Evolutionary conservation across 2,888 invertebrate species (phyloP).

Genomic region (Terebella lapidaria): DNA sequence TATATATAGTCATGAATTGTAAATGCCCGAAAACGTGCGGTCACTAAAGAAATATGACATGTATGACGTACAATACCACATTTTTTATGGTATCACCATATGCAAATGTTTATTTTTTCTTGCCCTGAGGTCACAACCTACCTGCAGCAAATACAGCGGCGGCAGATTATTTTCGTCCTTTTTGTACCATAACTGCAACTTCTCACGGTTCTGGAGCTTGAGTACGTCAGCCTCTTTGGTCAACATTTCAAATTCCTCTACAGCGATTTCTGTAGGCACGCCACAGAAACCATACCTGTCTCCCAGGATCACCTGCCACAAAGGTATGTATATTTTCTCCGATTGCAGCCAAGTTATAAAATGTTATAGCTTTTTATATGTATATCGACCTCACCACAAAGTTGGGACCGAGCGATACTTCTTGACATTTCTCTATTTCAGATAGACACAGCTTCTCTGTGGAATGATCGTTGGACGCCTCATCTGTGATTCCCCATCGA

Average conservation of each 20-base stretch:
- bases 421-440: conserved; percentile 45
- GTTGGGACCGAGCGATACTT: conserved; percentile 43
- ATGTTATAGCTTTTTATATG: not conserved
- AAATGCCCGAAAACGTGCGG: too few species aligned
- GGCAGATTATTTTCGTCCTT: conserved; percentile 25
- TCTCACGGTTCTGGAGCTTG: conserved; percentile 4
- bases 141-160: conserved; percentile 25
- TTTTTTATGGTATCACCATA: too few species aligned
- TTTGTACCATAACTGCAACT: conserved; percentile 24
- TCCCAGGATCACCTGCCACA: conserved; percentile 27
- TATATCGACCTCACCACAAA: conserved; percentile 37
- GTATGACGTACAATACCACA: too few species aligned
- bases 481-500: conserved; percentile 51
- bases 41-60: too few species aligned
- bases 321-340: too few species aligned
- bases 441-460: conserved; percentile 42
- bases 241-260: conserved; percentile 24
- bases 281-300: conserved; percentile 27
- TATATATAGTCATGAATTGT: too few species aligned
- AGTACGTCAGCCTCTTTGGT: conserved; percentile 9
- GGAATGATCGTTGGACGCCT: conserved; percentile 45
- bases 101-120: too few species aligned
- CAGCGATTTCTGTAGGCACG: conserved; percentile 15
- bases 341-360: too few species aligned
- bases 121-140: conserved; percentile 6